Conservation (phyloP, 2,888 invertebrate species). For the Neocrepidodera transversa region DNA sequence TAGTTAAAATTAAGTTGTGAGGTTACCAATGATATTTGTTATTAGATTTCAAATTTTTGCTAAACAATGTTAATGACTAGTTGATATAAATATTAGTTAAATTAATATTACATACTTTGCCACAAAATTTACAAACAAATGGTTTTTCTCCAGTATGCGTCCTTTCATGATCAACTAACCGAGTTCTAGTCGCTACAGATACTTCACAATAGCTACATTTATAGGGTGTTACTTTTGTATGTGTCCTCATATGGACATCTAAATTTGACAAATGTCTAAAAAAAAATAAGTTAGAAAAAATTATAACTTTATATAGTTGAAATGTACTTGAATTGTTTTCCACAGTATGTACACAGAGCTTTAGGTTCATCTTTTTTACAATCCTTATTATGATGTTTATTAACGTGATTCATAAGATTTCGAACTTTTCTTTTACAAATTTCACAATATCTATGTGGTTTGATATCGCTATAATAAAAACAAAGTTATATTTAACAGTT, state of each 20-base stretch:
- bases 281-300: conserved; percentile 6
- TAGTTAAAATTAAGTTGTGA: too few species aligned
- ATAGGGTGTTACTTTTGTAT: conserved; percentile 54
- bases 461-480: conserved; percentile 10
- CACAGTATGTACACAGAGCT: conserved; percentile 50
- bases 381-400: conserved; percentile 29
- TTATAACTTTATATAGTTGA: background rate
- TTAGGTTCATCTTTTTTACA: conserved; percentile 25
- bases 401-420: conserved; percentile 36
- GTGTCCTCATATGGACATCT: conserved; percentile 50
- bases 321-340: conserved; percentile 50
- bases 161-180: conserved; percentile 50
- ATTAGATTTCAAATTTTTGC: too few species aligned
- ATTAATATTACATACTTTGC: too few species aligned
- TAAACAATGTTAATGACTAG: too few species aligned
- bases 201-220: conserved; percentile 51
- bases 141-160: conserved; percentile 54
- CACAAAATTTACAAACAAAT: conserved; percentile 52
- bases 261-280: conserved; percentile 40
- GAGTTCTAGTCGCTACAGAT: conserved; percentile 46
- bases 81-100: too few species aligned
- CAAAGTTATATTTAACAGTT: background rate
- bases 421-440: conserved; percentile 33
- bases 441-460: conserved; percentile 43
- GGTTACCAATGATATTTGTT: too few species aligned